Conservation (phyloP, 2,113 vertebrate species). For the Microtus montanus region DNA sequence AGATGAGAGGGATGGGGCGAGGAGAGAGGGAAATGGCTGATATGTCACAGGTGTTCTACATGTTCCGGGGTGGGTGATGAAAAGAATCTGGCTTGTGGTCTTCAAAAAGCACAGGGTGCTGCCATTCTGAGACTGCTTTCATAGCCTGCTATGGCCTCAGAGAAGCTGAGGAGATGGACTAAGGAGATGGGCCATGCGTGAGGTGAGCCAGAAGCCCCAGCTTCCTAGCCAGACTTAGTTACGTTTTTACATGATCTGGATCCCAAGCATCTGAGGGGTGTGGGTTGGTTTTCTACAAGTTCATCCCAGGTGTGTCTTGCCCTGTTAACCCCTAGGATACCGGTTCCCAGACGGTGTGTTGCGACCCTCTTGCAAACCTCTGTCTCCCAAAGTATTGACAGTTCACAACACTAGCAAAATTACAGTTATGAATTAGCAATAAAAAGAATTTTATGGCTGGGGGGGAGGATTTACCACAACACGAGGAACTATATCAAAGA, state of each 20-base stretch:
- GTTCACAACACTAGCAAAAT: background rate
- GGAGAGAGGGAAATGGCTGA: background rate
- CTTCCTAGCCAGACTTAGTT: fast-evolving
- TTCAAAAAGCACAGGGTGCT: background rate
- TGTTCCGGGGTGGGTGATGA: no score
- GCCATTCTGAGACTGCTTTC: fast-evolving
- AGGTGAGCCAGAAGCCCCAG: fast-evolving
- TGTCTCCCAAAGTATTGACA: background rate
- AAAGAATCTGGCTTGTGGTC: background rate
- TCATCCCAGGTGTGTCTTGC: no score
- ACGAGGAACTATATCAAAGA: background rate
- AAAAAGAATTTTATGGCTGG: background rate
- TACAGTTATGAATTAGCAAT: background rate
- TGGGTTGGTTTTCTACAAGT: background rate
- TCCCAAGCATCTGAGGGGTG: background rate
- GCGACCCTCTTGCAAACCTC: no score
- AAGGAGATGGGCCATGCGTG: background rate
- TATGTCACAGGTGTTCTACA: background rate
- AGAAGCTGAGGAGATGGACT: background rate
- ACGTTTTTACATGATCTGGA: fast-evolving
- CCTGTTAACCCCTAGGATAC: background rate
- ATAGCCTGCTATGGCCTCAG: background rate
- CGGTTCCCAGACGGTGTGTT: background rate
- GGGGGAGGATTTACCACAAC: background rate
- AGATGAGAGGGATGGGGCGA: fast-evolving